Base-by-base conservation (phyloP, 2,888 invertebrate species). In the Agrenia bidenticulata region DNA sequence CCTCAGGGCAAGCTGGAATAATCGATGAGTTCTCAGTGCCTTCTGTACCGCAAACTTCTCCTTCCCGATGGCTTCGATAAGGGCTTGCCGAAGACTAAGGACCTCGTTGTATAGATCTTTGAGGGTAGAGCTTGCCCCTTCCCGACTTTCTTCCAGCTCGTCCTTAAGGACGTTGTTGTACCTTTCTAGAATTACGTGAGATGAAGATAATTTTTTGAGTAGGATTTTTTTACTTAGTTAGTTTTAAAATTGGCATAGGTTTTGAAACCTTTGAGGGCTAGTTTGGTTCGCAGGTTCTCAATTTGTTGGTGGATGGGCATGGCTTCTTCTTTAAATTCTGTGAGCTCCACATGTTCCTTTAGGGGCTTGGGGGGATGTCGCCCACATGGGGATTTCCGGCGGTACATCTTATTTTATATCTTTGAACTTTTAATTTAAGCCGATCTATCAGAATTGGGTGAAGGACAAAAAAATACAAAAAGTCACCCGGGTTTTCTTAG, bases 21-120 rank as follows among this genome's bases (percentile, higher is more conserved):
- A 15, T 11, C 58, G 64, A 59, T 75, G 74, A 2, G 70, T 72
- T 58, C 73, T 37, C 1, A 73, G 45, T 0, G 74, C 73, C 59
- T 72, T 73, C 49, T 70, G 70, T 2, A 75, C 74, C 1, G 74
- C 73, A 26, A 37, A 54, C 51, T 64, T 67, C 53, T 73, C 74
- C 21, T 63, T 58, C 26, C 67, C 53, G 0, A 75, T n/a, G 0
- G 74, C 74, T 5, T 73, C 67, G 13, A 60, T 66, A 5, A 75
- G 51, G 4, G 57, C 19, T 0, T 53, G 17, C 19, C 74, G 64
- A 0, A 74, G 61, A 13, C 56, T 54, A 1, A 37, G 55, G 0
- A 70, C 66, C 45, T 73, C 70, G 2, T 9, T 9, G 24, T 63
- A 60, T 39, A 72, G 55, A 42, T 72, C 70, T 11, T 66, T 61